Evolutionary conservation across 2,888 invertebrate genomes (phyloP).

Genomic region (Ectropis crepuscularia): DNA sequence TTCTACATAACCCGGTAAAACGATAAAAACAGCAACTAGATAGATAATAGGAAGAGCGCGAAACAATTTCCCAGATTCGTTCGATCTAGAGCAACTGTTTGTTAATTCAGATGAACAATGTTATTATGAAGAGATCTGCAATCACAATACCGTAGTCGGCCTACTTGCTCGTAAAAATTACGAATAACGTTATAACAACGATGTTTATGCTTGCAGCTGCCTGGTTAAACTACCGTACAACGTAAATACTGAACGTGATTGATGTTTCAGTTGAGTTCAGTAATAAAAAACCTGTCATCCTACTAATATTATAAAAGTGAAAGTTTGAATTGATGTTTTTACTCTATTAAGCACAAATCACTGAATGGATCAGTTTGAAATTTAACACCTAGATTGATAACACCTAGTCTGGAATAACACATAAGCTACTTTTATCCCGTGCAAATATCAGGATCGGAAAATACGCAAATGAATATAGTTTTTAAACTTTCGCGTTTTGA

Average conservation of each 20-base stretch:
- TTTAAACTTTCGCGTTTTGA: too few relatives aligned
- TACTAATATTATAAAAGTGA: too few relatives aligned
- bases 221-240: slow-evolving; percentile 5
- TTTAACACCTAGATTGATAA: too few relatives aligned
- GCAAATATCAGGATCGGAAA: too few relatives aligned
- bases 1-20: too few relatives aligned
- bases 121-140: slow-evolving; percentile 53
- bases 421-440: too few relatives aligned
- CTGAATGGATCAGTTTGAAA: too few relatives aligned
- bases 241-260: background rate
- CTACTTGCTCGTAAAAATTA: slow-evolving; percentile 61
- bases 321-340: too few relatives aligned
- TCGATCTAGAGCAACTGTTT: slow-evolving; percentile 70
- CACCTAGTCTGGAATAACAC: too few relatives aligned
- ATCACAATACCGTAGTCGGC: slow-evolving; percentile 61
- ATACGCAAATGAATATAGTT: too few relatives aligned
- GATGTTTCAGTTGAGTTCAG: background rate
- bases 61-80: slow-evolving; percentile 74
- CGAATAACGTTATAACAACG: slow-evolving; percentile 39
- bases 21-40: slow-evolving; percentile 44
- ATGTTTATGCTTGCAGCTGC: slow-evolving; percentile 9
- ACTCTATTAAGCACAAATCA: too few relatives aligned
- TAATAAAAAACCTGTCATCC: too few relatives aligned
- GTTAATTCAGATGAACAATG: slow-evolving; percentile 66
- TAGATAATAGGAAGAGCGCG: slow-evolving; percentile 67